Conservation (phyloP, 2,113 vertebrate genomes). For the Rhineura floridana region DNA sequence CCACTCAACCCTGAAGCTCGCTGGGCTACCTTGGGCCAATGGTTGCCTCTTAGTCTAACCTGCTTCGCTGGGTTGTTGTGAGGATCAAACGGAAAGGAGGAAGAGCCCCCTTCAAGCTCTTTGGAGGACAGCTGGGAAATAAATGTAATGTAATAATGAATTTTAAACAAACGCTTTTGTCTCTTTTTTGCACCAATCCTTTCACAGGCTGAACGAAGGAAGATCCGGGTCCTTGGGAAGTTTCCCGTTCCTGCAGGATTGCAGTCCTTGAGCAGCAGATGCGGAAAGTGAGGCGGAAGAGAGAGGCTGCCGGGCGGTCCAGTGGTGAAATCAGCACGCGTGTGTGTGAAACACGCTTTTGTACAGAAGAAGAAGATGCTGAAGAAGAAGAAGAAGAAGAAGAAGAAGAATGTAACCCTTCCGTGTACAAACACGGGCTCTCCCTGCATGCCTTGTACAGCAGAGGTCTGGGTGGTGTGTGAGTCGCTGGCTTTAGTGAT, state of each 20-base stretch:
- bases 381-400: constrained; percentile 37
- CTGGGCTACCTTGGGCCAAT: too few relatives aligned
- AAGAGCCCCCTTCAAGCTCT: too few relatives aligned
- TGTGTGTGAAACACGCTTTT: constrained; percentile 64
- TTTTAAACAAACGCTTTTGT: constrained; percentile 56
- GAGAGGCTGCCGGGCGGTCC: constrained; percentile 55
- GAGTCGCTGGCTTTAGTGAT: constrained; percentile 52
- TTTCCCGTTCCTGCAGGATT: constrained; percentile 76
- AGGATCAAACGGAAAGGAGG: too few relatives aligned
- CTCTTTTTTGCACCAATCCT: constrained; percentile 55
- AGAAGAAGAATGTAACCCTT: constrained; percentile 66
- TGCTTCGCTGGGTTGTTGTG: too few relatives aligned
- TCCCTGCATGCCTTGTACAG: constrained; percentile 76
- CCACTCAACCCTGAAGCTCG: too few relatives aligned
- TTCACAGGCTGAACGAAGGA: constrained; percentile 77
- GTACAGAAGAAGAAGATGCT: constrained; percentile 65
- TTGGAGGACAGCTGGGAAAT: too few relatives aligned
- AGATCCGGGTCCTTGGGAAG: constrained; percentile 80
- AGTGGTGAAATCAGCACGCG: constrained; percentile 72
- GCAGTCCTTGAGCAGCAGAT: constrained; percentile 73
- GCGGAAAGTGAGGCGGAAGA: constrained; percentile 63
- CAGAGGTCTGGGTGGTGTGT: background rate
- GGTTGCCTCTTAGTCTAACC: too few relatives aligned
- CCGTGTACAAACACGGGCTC: constrained; percentile 60
- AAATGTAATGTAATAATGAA: background rate